These are phyloP conservation scores for Ceryle rudis DNA, from an alignment of 2,797 vertebrate genomes.

Conservation along the genomic window DNA sequence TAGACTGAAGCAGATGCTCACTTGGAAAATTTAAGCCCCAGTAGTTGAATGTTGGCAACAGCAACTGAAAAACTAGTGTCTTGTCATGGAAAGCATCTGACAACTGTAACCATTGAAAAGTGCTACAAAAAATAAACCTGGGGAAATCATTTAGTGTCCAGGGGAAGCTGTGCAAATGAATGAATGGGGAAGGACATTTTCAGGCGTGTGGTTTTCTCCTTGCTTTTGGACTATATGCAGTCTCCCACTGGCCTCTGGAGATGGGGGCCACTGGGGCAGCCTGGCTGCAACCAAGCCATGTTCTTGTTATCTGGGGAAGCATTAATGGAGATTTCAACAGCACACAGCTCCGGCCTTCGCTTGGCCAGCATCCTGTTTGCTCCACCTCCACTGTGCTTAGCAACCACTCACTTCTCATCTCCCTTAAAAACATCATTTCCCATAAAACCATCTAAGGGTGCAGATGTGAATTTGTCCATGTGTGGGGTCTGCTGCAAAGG, in stretches of 20 bases:
- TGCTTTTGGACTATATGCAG: background rate
- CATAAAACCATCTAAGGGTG: background rate
- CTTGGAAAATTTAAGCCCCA: constrained; percentile 5
- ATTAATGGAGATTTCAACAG: background rate
- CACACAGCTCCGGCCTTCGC: background rate
- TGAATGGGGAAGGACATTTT: background rate
- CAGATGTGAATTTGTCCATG: accelerated
- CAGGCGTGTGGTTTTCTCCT: background rate
- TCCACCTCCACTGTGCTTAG: background rate
- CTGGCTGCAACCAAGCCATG: accelerated
- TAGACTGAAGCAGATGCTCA: constrained; percentile 13
- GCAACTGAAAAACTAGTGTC: constrained; percentile 2
- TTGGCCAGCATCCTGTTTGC: background rate
- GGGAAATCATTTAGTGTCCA: background rate
- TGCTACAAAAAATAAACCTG: background rate
- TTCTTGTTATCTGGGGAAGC: background rate
- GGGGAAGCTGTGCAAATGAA: background rate
- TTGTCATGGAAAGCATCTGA: background rate
- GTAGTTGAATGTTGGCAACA: constrained; percentile 35
- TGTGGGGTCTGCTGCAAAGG: accelerated
- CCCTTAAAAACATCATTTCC: background rate
- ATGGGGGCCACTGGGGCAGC: background rate
- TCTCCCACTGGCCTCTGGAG: background rate
- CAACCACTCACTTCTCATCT: accelerated
- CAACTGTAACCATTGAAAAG: background rate